These are phyloP conservation scores for Ceratotherium simum DNA, from an alignment of 2,113 vertebrate genomes.

Conservation along the genomic window DNA sequence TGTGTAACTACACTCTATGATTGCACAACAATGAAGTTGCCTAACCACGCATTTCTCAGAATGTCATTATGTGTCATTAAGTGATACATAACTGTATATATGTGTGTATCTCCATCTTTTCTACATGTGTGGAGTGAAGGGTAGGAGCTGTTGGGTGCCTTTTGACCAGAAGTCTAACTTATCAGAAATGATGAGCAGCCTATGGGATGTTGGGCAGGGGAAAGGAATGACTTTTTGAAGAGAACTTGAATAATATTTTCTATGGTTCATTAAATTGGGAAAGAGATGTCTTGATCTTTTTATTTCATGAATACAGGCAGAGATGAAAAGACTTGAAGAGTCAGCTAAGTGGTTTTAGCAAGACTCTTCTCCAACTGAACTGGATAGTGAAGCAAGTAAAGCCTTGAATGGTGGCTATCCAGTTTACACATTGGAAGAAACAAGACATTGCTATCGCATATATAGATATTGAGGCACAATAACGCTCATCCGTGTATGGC, in stretches of 20 bases:
- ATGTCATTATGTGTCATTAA: no score
- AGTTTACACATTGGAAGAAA: neutral
- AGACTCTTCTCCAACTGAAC: neutral
- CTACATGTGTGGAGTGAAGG: neutral
- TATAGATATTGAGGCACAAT: neutral
- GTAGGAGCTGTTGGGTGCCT: neutral
- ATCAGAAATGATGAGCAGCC: neutral
- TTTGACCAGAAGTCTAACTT: neutral
- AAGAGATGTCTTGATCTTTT: neutral
- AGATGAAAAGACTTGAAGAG: constrained; percentile 2
- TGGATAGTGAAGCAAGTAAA: neutral
- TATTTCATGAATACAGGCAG: neutral
- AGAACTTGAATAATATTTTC: neutral
- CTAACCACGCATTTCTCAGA: no score
- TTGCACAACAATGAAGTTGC: no score
- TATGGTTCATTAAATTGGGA: neutral
- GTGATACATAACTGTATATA: no score
- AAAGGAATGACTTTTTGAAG: neutral
- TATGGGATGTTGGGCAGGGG: neutral
- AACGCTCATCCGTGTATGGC: neutral
- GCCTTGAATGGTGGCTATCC: no score
- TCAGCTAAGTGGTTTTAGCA: neutral
- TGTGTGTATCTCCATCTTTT: neutral
- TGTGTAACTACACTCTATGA: no score
- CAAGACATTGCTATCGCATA: fast-evolving